phyloP scores from a whole-genome alignment of 2,888 invertebrate genomes.

The Plagodis pulveraria region DNA sequence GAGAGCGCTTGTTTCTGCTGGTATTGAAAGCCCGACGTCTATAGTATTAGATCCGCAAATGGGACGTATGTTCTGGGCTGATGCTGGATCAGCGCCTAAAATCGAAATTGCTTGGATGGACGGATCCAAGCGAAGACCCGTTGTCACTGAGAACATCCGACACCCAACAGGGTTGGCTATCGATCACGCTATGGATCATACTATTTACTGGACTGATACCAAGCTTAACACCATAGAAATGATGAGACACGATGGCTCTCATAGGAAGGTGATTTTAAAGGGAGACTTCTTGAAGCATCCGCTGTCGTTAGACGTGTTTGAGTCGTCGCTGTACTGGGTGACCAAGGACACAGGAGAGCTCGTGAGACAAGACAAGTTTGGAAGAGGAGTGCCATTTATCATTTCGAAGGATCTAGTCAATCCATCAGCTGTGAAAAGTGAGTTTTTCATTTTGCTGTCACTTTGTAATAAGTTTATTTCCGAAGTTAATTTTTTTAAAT shows the following conservation, averaged over 20 bases:
- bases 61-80: constrained; percentile 97
- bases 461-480: no score
- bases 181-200: constrained; percentile 95
- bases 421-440: constrained; percentile 93
- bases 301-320: constrained; percentile 96
- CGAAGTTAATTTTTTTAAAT: no score
- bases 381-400: constrained; percentile 94
- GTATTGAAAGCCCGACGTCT: constrained; percentile 94
- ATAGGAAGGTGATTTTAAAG: constrained; percentile 88
- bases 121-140: constrained; percentile 92
- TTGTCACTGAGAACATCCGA: constrained; percentile 92
- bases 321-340: constrained; percentile 97
- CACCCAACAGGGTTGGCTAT: constrained; percentile 96
- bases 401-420: constrained; percentile 93
- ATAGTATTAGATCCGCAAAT: constrained; percentile 94
- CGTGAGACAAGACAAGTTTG: constrained; percentile 97
- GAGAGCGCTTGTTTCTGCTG: constrained; percentile 90
- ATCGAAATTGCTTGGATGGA: constrained; percentile 99
- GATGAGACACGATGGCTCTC: constrained; percentile 92
- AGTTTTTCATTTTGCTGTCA: constrained; percentile 20
- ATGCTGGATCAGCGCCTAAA: constrained; percentile 95
- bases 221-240: constrained; percentile 96
- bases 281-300: constrained; percentile 92
- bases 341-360: constrained; percentile 95
- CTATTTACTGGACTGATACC: constrained; percentile 98